Conservation (phyloP, 64 coral and sea anemone genomes). For the Pocillopora verrucosa region DNA sequence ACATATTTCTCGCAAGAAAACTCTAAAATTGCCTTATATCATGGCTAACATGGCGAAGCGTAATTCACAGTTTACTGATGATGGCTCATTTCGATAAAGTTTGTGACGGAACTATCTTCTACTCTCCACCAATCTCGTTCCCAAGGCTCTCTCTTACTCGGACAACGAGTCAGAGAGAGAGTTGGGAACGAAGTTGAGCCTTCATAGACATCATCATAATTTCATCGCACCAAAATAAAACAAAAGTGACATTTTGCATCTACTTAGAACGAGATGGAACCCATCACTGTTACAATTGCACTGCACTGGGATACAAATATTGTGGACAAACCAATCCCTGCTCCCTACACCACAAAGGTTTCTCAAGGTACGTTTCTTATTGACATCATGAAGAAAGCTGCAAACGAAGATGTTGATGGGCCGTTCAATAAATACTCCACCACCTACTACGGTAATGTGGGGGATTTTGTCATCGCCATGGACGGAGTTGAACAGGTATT, state of each 20-base stretch:
- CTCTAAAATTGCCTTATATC: too few relatives aligned
- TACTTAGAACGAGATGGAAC: neutral
- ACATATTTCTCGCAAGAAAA: too few relatives aligned
- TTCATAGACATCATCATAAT: too few relatives aligned
- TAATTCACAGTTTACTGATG: too few relatives aligned
- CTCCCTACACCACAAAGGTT: neutral
- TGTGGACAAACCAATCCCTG: slow-evolving; percentile 17
- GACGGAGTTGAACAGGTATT: neutral
- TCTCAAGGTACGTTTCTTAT: neutral
- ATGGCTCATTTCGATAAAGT: too few relatives aligned
- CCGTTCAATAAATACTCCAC: neutral
- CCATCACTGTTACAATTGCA: slow-evolving; percentile 28
- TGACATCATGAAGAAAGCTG: slow-evolving; percentile 15
- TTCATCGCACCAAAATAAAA: neutral
- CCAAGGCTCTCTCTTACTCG: too few relatives aligned
- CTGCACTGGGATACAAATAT: neutral
- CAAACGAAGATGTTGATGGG: neutral
- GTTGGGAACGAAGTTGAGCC: too few relatives aligned
- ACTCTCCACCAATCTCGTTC: too few relatives aligned
- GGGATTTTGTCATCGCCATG: neutral
- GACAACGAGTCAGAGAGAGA: too few relatives aligned
- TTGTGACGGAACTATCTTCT: too few relatives aligned
- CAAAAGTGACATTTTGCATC: neutral
- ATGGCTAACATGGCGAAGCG: too few relatives aligned
- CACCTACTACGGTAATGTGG: neutral